Conservation (phyloP, 2,797 vertebrate genomes). For the Gymnocypris eckloni region DNA sequence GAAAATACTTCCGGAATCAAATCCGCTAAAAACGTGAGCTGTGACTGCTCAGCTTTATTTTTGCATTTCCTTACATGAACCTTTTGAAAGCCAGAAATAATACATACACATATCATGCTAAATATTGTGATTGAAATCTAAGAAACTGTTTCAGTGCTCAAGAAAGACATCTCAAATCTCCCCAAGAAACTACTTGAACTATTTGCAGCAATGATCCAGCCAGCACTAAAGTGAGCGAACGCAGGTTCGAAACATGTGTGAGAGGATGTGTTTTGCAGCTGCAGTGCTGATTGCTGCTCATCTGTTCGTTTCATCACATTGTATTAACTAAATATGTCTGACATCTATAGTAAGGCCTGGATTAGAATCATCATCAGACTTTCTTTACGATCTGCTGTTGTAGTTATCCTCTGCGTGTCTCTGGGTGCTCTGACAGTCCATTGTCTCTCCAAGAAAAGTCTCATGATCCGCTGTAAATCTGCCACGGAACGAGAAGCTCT, state of each 20-base stretch:
- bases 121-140: conserved; percentile 23
- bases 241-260: neutral
- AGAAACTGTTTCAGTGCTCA: conserved; percentile 21
- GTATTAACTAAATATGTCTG: conserved; percentile 45
- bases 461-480: conserved; percentile 66
- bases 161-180: conserved; percentile 11
- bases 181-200: conserved; percentile 17
- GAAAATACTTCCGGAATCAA: neutral
- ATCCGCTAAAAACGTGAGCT: neutral
- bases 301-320: conserved; percentile 64
- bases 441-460: conserved; percentile 59
- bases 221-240: neutral
- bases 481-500: conserved; percentile 60
- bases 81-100: conserved; percentile 17
- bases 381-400: conserved; percentile 55
- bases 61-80: conserved; percentile 9
- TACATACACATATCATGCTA: conserved; percentile 16
- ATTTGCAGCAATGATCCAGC: conserved; percentile 7
- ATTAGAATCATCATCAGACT: conserved; percentile 32
- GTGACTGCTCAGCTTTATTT: neutral
- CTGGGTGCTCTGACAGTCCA: conserved; percentile 54
- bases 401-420: conserved; percentile 58
- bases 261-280: conserved; percentile 30
- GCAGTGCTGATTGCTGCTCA: conserved; percentile 52
- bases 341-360: conserved; percentile 29